Base-by-base conservation (phyloP, 2,888 invertebrate species). In the Stictocephala bisonia region DNA sequence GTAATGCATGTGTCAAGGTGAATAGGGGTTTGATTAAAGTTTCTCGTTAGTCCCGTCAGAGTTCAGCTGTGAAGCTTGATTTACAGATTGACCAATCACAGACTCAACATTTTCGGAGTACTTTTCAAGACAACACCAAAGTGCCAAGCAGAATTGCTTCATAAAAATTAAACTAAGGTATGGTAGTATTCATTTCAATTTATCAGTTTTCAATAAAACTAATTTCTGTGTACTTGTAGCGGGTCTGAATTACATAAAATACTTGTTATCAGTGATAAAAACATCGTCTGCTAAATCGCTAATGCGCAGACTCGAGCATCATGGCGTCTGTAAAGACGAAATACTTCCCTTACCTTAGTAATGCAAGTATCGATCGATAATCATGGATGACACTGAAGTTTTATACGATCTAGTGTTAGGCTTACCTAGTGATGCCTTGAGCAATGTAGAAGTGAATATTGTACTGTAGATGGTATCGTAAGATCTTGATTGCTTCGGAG, bases 221-320 rank as follows among this genome's bases (percentile, higher is more conserved):
- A 41, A 20, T 71, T 68, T 50, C 31, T 1, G 22, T 50, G 15
- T 18, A 29, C 29, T 22, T 13, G 15, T 24, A 35, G 1, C 26
- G 13, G n/a, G 27, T 29, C 7, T 3, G 3, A 13, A 18, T 18
- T 18, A 9, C 6, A 3, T 56, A 29, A 2, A 56, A 29, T 22
- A 26, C 26, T 7, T 24, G 64, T 64, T 44, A 44, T 64, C 64
- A 64, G 6, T 24, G 41, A 64, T 64, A 64, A 64, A 64, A 64
- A 44, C 76, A 79, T 80, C 80, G 80, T 80, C 81, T 81, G 81
- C 80, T 78, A 78, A 78, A 76, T 77, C 75, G 80, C 79, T 80
- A 80, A 77, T 88, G 90, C 90, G 90, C 90, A 90, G 88, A 87
- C 89, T 88, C 89, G 86, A 84, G 86, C 87, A 89, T 89, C 87